Percentiles rank a stretch among this genome's conserved stretches.
Conservation (phyloP, 2,888 invertebrate genomes). For the Drymonia ruficornis region DNA sequence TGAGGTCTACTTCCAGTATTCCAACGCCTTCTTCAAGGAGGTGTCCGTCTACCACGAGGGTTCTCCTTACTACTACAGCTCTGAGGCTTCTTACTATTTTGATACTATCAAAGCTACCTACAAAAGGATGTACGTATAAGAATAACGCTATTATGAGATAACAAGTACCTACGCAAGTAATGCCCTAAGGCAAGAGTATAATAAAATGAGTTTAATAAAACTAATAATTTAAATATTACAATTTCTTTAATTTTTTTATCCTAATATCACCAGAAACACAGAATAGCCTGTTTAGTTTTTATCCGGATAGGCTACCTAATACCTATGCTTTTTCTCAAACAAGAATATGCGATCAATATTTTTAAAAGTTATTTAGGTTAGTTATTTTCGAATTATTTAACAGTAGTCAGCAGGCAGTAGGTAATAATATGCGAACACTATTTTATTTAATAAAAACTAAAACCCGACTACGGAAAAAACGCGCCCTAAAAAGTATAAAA, state of each 20-base stretch:
- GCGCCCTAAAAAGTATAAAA: too few relatives aligned
- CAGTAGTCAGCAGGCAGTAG: too few relatives aligned
- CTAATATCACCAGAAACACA: neutral
- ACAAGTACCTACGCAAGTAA: neutral
- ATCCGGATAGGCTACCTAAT: too few relatives aligned
- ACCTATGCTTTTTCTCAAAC: too few relatives aligned
- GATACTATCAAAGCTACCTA: neutral
- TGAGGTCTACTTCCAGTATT: conserved; percentile 74
- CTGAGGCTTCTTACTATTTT: conserved; percentile 40
- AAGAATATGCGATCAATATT: too few relatives aligned
- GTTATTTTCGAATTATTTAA: too few relatives aligned
- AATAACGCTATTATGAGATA: neutral
- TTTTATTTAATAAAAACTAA: too few relatives aligned
- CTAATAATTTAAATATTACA: conserved; percentile 36
- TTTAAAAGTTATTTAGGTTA: too few relatives aligned
- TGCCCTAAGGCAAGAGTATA: neutral
- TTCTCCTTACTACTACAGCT: conserved; percentile 5
- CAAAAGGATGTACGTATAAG: neutral
- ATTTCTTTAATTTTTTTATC: conserved; percentile 53
- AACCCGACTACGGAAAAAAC: too few relatives aligned
- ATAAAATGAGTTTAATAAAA: conserved; percentile 10
- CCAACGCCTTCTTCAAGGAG: conserved; percentile 86
- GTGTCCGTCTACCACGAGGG: conserved; percentile 81
- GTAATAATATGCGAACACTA: too few relatives aligned
- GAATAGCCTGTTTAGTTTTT: too few relatives aligned